Evolutionary conservation across 2,113 vertebrate species (phyloP).

Genomic region (Aspiorhynchus laticeps): DNA sequence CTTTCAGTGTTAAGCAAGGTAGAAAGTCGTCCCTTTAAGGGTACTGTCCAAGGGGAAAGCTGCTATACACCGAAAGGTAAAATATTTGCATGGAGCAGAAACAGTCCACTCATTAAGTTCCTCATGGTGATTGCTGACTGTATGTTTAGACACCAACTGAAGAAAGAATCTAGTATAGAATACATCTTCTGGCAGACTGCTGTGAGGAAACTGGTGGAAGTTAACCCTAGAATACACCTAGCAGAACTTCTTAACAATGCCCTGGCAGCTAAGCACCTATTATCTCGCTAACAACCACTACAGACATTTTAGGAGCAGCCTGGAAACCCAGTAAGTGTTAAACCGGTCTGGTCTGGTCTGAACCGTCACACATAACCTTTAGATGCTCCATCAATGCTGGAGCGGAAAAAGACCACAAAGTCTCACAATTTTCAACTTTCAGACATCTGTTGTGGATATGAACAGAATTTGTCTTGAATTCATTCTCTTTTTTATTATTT

Average conservation of each 20-base stretch:
- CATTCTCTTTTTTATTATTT: neutral
- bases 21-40: neutral
- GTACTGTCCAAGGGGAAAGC: neutral
- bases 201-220: neutral
- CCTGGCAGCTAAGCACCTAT: neutral
- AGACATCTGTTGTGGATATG: neutral
- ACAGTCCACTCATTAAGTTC: neutral
- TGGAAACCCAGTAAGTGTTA: neutral
- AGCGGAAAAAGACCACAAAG: neutral
- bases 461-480: neutral
- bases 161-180: neutral
- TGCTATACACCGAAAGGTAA: neutral
- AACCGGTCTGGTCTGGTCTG: neutral
- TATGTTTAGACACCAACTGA: neutral
- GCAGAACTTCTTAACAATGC: neutral
- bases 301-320: neutral
- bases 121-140: neutral
- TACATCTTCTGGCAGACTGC: neutral
- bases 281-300: neutral
- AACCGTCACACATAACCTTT: neutral
- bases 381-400: neutral
- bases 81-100: neutral
- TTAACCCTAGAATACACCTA: neutral
- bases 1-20: neutral
- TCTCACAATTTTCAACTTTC: neutral